Percentiles rank a stretch among this genome's conserved stretches.
Evolutionary conservation across 2,113 vertebrate species (phyloP).

Genomic region (Ceyx melanurus): DNA sequence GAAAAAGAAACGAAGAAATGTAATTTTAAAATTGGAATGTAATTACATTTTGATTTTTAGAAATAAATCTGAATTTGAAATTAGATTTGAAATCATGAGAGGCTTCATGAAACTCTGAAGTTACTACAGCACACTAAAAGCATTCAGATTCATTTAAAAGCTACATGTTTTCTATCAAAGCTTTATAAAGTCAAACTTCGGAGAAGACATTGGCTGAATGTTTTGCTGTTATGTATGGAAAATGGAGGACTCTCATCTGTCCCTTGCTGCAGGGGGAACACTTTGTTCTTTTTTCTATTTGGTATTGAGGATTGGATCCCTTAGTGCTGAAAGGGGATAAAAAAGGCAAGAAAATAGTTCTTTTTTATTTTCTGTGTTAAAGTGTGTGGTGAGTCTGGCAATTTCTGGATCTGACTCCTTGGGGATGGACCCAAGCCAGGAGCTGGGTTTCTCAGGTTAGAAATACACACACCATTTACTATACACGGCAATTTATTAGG

Average conservation of each 20-base stretch:
- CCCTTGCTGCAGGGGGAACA: rapidly evolving
- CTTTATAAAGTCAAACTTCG: background rate
- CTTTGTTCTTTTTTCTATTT: background rate
- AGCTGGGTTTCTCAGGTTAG: background rate
- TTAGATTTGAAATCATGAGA: background rate
- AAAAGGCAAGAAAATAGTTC: background rate
- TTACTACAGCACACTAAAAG: background rate
- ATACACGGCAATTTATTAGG: background rate
- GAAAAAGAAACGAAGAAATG: background rate
- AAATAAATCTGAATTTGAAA: background rate
- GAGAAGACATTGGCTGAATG: background rate
- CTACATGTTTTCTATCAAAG: background rate
- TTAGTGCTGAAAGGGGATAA: background rate
- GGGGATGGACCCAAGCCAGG: background rate
- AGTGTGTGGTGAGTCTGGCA: background rate
- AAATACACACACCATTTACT: background rate
- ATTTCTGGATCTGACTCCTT: background rate
- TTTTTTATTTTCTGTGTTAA: background rate
- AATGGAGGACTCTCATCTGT: background rate
- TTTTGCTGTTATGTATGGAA: background rate
- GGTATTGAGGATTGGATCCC: background rate
- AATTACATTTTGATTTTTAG: background rate
- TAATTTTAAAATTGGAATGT: background rate
- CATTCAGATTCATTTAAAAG: background rate
- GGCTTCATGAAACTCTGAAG: background rate